phyloP scores from a whole-genome alignment of 2,888 invertebrate species.

The Acleris laterana region DNA sequence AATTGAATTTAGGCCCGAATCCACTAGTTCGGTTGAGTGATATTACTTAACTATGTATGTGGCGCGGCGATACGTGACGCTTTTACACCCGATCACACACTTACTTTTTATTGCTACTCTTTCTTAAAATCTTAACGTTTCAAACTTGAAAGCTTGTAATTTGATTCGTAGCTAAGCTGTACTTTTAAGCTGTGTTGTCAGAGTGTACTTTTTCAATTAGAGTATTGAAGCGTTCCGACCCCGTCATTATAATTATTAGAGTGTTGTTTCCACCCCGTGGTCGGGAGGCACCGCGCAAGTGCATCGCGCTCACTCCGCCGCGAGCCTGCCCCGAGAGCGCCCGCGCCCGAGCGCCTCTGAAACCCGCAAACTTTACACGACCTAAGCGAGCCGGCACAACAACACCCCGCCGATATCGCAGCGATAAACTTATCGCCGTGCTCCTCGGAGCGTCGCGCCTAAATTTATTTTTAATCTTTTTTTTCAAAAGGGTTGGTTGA shows the following conservation, averaged over 20 bases:
- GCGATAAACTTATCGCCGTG: constrained; percentile 12
- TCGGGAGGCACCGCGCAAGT: constrained; percentile 53
- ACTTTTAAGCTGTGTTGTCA: constrained; percentile 75
- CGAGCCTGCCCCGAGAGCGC: constrained; percentile 54
- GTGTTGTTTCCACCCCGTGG: constrained; percentile 80
- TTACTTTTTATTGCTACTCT: constrained; percentile 53
- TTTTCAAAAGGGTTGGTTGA: constrained; percentile 15
- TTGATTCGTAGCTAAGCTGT: constrained; percentile 31
- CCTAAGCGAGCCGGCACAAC: constrained; percentile 47
- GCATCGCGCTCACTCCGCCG: constrained; percentile 65
- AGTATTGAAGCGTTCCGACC: constrained; percentile 83
- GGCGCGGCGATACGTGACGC: constrained; percentile 63
- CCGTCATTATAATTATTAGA: constrained; percentile 84
- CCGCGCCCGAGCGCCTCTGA: constrained; percentile 50
- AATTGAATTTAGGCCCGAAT: constrained; percentile 81
- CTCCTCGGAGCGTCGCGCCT: constrained; percentile 3
- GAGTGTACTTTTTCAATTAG: constrained; percentile 83
- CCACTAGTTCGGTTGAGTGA: constrained; percentile 70
- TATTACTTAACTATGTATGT: constrained; percentile 70
- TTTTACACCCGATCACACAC: constrained; percentile 63
- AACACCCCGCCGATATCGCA: constrained; percentile 38
- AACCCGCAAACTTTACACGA: constrained; percentile 77
- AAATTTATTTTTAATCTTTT: constrained; percentile 1
- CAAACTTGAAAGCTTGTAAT: not conserved
- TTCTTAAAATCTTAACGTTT: not conserved